Base-by-base conservation (phyloP, 2,888 invertebrate species). In the Phanerotoma sp. region DNA sequence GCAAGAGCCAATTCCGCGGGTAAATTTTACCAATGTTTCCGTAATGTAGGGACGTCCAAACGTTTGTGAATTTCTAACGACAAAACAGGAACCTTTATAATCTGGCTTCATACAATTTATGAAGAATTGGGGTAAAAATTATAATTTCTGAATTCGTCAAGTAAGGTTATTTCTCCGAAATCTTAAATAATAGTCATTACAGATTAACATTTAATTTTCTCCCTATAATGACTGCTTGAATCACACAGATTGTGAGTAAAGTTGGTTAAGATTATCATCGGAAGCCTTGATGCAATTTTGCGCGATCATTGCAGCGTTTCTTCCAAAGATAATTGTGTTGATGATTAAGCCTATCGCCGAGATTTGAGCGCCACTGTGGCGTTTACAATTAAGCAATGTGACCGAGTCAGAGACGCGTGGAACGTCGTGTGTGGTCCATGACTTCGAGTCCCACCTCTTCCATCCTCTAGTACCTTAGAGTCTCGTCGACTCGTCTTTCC, bases 311-410 rank as follows among this genome's bases (percentile, higher is more conserved):
- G 21, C 13, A 25, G 13, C 16, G 25, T 25, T 22, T 44, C 11
- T n/a, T 28, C 7, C 7, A 35, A 35, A 35, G 16, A 15, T 35
- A 5, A 15, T n/a, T 15, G n/a, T 35, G n/a, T 35, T 15, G 13
- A 35, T 35, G 2, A 15, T 15, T 35, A 35, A 35, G 16, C 13
- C 16, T 15, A 35, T 50, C 56, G 47, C 55, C 51, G 13, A 45
- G 49, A 49, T 45, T 62, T 75, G 75, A 71, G 72, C 68, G 56
- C 66, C 74, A 54, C 75, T 72, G 75, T 59, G 66, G 68, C 73
- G 73, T 75, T 75, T 76, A 77, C 75, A 77, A 77, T 77, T 76
- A 77, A 76, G 74, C 74, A 74, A 75, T 77, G 75, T 75, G 73
- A 75, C 74, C 71, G 70, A 76, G 74, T 75, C 75, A 71, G 71